These are phyloP conservation scores for Ichneumoninae sp. DNA, from an alignment of 2,888 invertebrate genomes.

Conservation along the genomic window DNA sequence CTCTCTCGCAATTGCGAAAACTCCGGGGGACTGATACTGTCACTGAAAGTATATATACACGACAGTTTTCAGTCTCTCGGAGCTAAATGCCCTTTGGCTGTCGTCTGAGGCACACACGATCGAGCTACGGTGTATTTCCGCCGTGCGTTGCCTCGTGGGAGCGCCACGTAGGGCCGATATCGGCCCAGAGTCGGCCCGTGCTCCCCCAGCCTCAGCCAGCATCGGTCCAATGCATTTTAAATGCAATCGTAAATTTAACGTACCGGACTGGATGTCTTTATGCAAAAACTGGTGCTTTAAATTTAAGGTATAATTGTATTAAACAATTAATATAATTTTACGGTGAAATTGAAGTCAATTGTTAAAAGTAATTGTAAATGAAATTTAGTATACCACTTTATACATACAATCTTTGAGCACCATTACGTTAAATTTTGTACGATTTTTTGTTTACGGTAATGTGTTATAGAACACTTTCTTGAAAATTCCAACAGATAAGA, in stretches of 20 bases:
- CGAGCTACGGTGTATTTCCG: constrained; percentile 12
- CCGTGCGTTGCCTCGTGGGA: too few species aligned
- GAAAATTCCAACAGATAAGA: background rate
- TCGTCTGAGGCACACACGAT: background rate
- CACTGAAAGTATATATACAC: constrained; percentile 9
- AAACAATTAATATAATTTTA: background rate
- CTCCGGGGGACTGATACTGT: background rate
- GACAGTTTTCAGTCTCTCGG: background rate
- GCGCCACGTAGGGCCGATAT: background rate
- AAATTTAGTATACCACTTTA: too few species aligned
- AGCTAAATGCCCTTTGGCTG: constrained; percentile 30
- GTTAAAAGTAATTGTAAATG: background rate
- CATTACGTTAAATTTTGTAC: background rate
- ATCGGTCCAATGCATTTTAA: too few species aligned
- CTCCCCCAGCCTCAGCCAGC: background rate
- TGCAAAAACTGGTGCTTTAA: background rate
- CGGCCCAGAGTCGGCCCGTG: background rate
- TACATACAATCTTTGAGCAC: background rate
- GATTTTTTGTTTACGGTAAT: background rate
- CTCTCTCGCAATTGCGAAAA: constrained; percentile 54
- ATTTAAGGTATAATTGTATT: background rate
- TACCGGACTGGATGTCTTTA: too few species aligned
- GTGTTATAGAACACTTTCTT: background rate
- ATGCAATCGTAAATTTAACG: too few species aligned
- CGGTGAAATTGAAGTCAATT: background rate